Conservation (phyloP, 2,797 vertebrate genomes). For the Rhinophrynus dorsalis region DNA sequence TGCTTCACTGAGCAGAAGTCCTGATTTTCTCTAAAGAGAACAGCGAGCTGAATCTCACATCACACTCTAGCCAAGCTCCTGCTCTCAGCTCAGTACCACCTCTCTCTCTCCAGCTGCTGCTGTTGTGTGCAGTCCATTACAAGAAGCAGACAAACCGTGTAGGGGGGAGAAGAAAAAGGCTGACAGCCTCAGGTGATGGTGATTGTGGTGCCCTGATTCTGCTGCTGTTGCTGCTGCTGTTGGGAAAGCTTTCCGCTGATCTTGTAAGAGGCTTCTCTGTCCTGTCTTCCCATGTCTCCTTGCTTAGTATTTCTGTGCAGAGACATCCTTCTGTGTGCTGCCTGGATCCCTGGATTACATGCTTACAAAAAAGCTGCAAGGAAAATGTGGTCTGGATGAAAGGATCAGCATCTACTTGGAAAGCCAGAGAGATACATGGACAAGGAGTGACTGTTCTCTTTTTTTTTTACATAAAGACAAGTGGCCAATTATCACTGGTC, state of each 20-base stretch:
- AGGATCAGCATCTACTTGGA: conserved; percentile 24
- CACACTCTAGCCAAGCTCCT: not conserved
- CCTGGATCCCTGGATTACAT: conserved; percentile 52
- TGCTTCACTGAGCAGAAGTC: conserved; percentile 17
- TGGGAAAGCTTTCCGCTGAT: conserved; percentile 20
- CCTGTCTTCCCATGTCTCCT: conserved; percentile 44
- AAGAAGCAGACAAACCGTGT: not conserved
- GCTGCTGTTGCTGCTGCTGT: conserved; percentile 13
- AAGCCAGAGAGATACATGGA: not conserved
- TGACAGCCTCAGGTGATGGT: conserved; percentile 25
- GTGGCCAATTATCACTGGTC: not conserved
- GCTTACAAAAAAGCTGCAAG: conserved; percentile 56
- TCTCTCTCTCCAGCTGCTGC: not conserved
- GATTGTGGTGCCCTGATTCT: not conserved
- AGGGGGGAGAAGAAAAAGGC: not conserved
- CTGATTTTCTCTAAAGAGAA: conserved; percentile 18
- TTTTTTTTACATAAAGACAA: not conserved
- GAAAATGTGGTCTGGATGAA: conserved; percentile 66
- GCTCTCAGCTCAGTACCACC: not conserved
- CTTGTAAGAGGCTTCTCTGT: conserved; percentile 26
- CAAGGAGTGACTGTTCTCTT: conserved; percentile 27
- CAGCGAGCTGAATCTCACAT: conserved; percentile 8
- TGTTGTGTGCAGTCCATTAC: not conserved
- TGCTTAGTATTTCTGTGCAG: conserved; percentile 47
- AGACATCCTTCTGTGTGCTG: conserved; percentile 58